phyloP scores from a whole-genome alignment of 2,113 vertebrate genomes.

The Oreochromis aureus region DNA sequence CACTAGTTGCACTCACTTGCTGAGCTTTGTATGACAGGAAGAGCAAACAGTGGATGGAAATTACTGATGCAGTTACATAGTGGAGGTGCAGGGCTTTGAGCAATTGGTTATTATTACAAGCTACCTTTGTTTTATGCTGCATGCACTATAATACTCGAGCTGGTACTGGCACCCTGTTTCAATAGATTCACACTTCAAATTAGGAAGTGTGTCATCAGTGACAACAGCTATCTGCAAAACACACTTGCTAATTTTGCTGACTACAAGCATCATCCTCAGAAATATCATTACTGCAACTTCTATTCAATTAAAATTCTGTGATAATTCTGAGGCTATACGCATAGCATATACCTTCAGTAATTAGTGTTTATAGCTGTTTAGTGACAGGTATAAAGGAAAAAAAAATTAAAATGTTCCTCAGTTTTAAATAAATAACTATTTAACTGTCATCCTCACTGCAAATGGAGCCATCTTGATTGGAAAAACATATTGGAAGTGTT shows the following conservation, averaged over 20 bases:
- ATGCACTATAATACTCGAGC: not conserved
- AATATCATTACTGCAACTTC: not conserved
- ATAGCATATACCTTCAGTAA: not conserved
- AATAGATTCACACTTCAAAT: not conserved
- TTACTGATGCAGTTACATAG: not conserved
- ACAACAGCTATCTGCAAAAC: not conserved
- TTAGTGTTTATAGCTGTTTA: not conserved
- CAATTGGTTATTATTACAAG: not conserved
- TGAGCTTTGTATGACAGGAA: not conserved
- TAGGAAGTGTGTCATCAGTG: not conserved
- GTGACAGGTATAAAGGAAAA: not conserved
- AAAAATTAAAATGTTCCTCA: not conserved
- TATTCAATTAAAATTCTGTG: not conserved
- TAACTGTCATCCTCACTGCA: not conserved
- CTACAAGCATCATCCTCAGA: not conserved
- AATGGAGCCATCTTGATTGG: not conserved
- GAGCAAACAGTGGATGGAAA: not conserved
- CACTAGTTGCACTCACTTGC: not conserved
- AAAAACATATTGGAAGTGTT: not conserved
- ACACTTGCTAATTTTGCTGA: not conserved
- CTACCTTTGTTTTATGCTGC: not conserved
- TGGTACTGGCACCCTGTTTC: not conserved
- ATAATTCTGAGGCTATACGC: not conserved
- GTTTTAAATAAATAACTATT: not conserved
- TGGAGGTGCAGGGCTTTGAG: not conserved